Percentiles rank a stretch among this genome's conserved stretches.
These are phyloP conservation scores for Epizoanthus stellaris DNA, from an alignment of 92 coral and sea anemone genomes.

Conservation along the genomic window DNA sequence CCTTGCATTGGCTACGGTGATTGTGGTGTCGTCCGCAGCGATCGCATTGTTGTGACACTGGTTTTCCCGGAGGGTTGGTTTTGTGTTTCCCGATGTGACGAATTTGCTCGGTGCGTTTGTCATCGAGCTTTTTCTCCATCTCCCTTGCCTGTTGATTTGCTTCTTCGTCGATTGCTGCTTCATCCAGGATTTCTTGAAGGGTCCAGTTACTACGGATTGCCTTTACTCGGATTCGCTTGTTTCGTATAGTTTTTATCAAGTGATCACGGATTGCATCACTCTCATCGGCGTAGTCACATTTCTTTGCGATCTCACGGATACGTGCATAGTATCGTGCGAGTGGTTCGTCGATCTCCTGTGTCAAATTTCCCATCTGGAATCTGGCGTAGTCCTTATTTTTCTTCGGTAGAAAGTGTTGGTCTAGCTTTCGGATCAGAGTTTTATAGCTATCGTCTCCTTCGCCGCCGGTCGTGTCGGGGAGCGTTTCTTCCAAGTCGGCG, in stretches of 20 bases:
- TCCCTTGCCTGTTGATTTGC: slow-evolving; percentile 31
- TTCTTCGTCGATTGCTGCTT: slow-evolving; percentile 42
- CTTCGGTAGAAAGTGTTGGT: slow-evolving; percentile 52
- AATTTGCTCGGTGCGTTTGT: slow-evolving; percentile 26
- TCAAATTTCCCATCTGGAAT: slow-evolving; percentile 32
- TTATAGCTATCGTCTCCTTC: slow-evolving; percentile 36
- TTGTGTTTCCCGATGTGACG: background rate
- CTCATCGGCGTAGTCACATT: slow-evolving; percentile 39
- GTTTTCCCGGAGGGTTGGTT: slow-evolving; percentile 17
- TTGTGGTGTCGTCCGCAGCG: slow-evolving; percentile 8
- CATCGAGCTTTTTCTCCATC: slow-evolving; percentile 35
- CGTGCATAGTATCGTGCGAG: slow-evolving; percentile 39
- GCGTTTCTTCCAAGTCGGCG: slow-evolving; percentile 56
- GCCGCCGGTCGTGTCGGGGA: slow-evolving; percentile 39
- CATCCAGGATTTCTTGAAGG: slow-evolving; percentile 34
- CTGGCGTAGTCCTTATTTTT: slow-evolving; percentile 41
- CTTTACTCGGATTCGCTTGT: slow-evolving; percentile 28
- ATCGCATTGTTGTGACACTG: background rate
- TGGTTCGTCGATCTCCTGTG: slow-evolving; percentile 30
- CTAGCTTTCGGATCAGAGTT: slow-evolving; percentile 41
- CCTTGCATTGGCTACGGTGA: slow-evolving; percentile 36
- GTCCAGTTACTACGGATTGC: slow-evolving; percentile 32
- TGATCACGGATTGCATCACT: slow-evolving; percentile 48
- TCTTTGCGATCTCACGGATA: slow-evolving; percentile 42
- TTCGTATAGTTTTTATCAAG: slow-evolving; percentile 44